Percentiles rank a stretch among this genome's conserved stretches.
These are phyloP conservation scores for Acronicta aceris DNA, from an alignment of 2,888 invertebrate species.

Conservation along the genomic window DNA sequence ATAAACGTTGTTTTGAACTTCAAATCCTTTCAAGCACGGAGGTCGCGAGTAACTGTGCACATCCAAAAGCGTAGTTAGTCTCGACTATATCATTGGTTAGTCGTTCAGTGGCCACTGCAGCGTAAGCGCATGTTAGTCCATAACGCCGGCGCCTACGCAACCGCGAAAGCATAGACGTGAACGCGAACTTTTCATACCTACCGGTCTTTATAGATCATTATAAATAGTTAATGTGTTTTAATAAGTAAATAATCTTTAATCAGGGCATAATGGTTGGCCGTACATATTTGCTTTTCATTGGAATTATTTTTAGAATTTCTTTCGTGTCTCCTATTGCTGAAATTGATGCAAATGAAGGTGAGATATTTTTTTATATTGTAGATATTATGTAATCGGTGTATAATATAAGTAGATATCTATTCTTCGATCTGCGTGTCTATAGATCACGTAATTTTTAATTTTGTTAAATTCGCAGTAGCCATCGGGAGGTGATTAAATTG, in stretches of 20 bases:
- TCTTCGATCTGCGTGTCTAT: no score
- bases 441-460: no score
- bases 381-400: not conserved
- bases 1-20: conserved; percentile 41
- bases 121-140: conserved; percentile 62
- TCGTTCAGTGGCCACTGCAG: conserved; percentile 61
- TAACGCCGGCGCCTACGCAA: conserved; percentile 37
- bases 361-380: conserved; percentile 51
- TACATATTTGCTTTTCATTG: conserved; percentile 73
- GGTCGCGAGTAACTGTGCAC: conserved; percentile 63
- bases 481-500: no score
- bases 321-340: conserved; percentile 80
- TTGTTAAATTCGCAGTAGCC: no score
- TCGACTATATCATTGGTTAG: conserved; percentile 58
- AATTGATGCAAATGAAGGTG: conserved; percentile 82
- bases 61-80: conserved; percentile 62
- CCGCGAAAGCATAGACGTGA: conserved; percentile 55
- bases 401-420: no score
- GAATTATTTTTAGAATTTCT: conserved; percentile 77
- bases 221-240: conserved; percentile 39
- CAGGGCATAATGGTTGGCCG: conserved; percentile 66
- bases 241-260: conserved; percentile 38
- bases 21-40: conserved; percentile 63
- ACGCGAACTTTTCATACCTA: conserved; percentile 31
- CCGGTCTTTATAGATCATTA: conserved; percentile 12